phyloP scores from a whole-genome alignment of 2,888 invertebrate species.

The Idaea dimidiata region DNA sequence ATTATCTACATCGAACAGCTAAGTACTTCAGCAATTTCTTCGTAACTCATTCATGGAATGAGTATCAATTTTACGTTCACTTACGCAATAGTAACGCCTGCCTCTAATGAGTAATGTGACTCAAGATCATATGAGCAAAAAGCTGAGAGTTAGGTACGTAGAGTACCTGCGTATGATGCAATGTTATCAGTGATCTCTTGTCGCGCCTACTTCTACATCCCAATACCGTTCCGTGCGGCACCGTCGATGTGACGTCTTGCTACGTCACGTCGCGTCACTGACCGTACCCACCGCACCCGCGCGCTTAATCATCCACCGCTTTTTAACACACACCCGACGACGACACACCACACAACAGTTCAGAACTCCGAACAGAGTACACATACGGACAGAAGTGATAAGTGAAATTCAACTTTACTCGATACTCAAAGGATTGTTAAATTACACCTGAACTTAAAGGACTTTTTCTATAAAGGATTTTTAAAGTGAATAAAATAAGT shows the following conservation, averaged over 20 bases:
- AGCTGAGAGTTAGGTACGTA: background rate
- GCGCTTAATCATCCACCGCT: slow-evolving; percentile 51
- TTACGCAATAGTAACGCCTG: background rate
- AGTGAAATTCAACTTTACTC: background rate
- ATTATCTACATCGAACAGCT: background rate
- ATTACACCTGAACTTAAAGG: background rate
- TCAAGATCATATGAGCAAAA: background rate
- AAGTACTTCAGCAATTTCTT: background rate
- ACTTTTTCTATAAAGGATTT: background rate
- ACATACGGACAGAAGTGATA: slow-evolving; percentile 38
- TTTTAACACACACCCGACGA: slow-evolving; percentile 59
- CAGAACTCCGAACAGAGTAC: slow-evolving; percentile 55
- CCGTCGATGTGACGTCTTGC: background rate
- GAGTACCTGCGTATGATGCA: background rate
- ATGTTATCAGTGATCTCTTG: background rate
- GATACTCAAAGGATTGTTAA: slow-evolving; percentile 15
- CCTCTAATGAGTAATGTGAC: background rate
- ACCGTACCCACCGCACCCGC: slow-evolving; percentile 9
- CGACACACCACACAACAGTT: slow-evolving; percentile 53
- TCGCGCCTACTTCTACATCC: background rate
- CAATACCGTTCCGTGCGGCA: background rate
- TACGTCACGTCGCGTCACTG: background rate
- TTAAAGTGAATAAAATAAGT: slow-evolving; percentile 7
- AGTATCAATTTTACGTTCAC: background rate
- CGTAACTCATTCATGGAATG: background rate